Evolutionary conservation across 2,888 invertebrate genomes (phyloP).

Genomic region (Platycnemis pennipes): DNA sequence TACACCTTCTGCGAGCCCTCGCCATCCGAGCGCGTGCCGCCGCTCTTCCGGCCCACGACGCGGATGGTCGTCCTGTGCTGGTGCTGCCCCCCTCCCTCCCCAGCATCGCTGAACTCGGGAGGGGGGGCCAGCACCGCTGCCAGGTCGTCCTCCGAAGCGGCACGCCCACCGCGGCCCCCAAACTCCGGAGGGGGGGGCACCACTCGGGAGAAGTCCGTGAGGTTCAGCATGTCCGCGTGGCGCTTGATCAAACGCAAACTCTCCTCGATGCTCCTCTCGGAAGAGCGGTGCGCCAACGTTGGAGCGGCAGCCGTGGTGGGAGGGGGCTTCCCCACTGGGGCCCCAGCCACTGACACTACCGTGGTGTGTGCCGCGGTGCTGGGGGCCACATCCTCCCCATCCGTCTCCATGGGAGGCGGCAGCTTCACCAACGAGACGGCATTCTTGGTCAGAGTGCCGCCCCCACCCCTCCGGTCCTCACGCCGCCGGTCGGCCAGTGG

Average conservation of each 20-base stretch:
- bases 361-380: background rate
- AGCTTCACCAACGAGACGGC: constrained; percentile 89
- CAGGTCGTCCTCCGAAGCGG: constrained; percentile 78
- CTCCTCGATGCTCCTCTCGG: constrained; percentile 77
- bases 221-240: constrained; percentile 77
- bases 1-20: constrained; percentile 45
- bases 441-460: constrained; percentile 82
- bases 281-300: constrained; percentile 68
- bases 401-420: constrained; percentile 88
- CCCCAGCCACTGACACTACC: background rate
- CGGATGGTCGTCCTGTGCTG: constrained; percentile 68
- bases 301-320: background rate
- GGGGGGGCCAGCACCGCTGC: constrained; percentile 90
- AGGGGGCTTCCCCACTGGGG: background rate
- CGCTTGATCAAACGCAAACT: constrained; percentile 77
- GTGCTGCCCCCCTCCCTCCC: constrained; percentile 76
- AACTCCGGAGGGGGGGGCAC: constrained; percentile 84
- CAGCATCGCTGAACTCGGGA: constrained; percentile 93
- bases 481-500: background rate
- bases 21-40: constrained; percentile 33
- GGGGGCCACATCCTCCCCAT: constrained; percentile 81
- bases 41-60: constrained; percentile 64
- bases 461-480: background rate
- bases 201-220: constrained; percentile 78
- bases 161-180: constrained; percentile 72